Base-by-base conservation (phyloP, 2,888 invertebrate genomes). In the Drosophila lacicola region DNA sequence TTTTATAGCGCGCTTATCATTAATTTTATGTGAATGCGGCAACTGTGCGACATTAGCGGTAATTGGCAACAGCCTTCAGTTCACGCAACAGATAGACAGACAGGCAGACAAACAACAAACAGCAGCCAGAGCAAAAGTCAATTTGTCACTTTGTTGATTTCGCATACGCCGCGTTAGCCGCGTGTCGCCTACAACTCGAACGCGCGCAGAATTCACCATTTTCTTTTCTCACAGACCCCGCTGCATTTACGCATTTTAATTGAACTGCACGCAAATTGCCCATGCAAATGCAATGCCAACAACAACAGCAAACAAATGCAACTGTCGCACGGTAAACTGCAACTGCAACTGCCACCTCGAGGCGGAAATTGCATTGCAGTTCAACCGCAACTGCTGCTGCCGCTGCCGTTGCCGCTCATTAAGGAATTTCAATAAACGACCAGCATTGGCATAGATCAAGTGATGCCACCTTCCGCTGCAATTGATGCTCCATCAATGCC, bases 31-130 rank as follows among this genome's bases (percentile, higher is more conserved):
- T 83, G 85, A 80, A 80, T 73, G 81, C 86, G 80, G 85, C 84
- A 85, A 87, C 87, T 87, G 82, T 81, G 83, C 80, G 75, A 87
- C 86, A 86, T 87, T 86, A 87, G 86, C 85, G 86, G 86, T 86
- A 86, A 87, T 86, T 86, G 87, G 87, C 83, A 85, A 70, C 80
- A 68, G 62, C 60, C 64, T 50, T 56, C 51, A 58, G 63, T 34
- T 53, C 44, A 60, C 21, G 54, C 41, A 10, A 41, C 55, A 53
- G 39, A 53, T 44, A 64, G 44, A 29, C 50, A 17, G 14, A 50
- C 25, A 42, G 45, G 11, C n/a, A 57, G 33, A 39, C 65, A 71
- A 53, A 34, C 50, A 66, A 25, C 62, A 58, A 66, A 25, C 62
- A 58, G 11, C 21, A 41, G 11, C 14, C 61, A 42, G n/a, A 41